Evolutionary conservation across 92 coral and sea anemone species (phyloP).

Genomic region (Chrysogorgia sp.): DNA sequence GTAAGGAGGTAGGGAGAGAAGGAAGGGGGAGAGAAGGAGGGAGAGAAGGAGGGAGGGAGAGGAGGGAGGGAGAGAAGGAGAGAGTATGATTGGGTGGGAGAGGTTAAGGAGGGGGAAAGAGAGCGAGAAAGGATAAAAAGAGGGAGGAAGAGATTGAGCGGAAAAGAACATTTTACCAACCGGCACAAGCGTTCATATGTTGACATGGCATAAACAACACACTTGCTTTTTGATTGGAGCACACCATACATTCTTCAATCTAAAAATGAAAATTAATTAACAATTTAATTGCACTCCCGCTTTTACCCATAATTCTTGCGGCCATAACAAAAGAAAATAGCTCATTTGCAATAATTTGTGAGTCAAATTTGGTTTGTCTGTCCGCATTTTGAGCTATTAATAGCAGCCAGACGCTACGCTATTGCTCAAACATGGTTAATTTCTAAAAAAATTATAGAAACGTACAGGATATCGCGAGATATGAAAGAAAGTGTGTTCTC

Average conservation of each 20-base stretch:
- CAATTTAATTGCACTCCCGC: background rate
- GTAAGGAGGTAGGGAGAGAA: background rate
- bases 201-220: constrained; percentile 91
- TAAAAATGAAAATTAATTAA: constrained; percentile 17
- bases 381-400: too few relatives aligned
- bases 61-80: background rate
- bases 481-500: too few relatives aligned
- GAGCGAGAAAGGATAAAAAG: background rate
- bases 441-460: too few relatives aligned
- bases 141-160: background rate
- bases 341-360: too few relatives aligned
- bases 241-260: constrained; percentile 98
- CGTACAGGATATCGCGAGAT: too few relatives aligned
- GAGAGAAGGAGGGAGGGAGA: background rate
- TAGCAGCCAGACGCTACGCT: too few relatives aligned
- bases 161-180: constrained; percentile 46
- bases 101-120: background rate
- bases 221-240: constrained; percentile 86
- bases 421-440: too few relatives aligned
- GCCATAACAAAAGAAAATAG: too few relatives aligned
- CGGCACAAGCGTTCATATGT: constrained; percentile 92
- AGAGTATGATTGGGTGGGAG: background rate
- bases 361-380: background rate
- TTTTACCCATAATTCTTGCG: too few relatives aligned
- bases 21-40: background rate